These are phyloP conservation scores for Silurus lanzhouensis DNA, from an alignment of 2,797 vertebrate species.

Conservation along the genomic window DNA sequence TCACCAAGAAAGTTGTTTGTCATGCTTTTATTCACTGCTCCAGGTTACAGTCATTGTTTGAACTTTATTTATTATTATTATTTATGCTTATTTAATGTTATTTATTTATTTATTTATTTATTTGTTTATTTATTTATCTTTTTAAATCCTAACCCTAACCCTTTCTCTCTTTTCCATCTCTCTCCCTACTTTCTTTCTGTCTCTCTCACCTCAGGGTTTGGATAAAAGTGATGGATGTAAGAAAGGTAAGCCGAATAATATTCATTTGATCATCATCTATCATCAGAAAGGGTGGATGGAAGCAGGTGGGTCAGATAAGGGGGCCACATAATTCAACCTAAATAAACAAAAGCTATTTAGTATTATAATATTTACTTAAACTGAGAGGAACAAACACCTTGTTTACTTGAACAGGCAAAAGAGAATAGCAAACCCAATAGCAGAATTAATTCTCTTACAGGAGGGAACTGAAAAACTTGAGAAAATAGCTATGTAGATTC, in stretches of 20 bases:
- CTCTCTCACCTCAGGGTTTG: background rate
- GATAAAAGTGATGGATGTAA: conserved; percentile 14
- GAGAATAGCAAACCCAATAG: background rate
- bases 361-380: background rate
- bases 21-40: too few relatives aligned
- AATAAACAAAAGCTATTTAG: too few relatives aligned
- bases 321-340: background rate
- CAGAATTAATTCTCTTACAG: background rate
- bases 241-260: conserved; percentile 7
- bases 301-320: background rate
- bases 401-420: background rate
- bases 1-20: too few relatives aligned
- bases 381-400: background rate
- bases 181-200: background rate
- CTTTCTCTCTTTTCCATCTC: background rate
- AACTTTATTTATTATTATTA: too few relatives aligned
- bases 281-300: background rate
- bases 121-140: too few relatives aligned
- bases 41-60: too few relatives aligned
- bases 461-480: background rate
- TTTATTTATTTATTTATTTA: too few relatives aligned
- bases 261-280: background rate
- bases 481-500: background rate
- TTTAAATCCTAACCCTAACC: too few relatives aligned
- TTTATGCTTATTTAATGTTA: too few relatives aligned